Evolutionary conservation across 2,888 invertebrate genomes (phyloP).

Genomic region (Lepidocyrtoides sp.): DNA sequence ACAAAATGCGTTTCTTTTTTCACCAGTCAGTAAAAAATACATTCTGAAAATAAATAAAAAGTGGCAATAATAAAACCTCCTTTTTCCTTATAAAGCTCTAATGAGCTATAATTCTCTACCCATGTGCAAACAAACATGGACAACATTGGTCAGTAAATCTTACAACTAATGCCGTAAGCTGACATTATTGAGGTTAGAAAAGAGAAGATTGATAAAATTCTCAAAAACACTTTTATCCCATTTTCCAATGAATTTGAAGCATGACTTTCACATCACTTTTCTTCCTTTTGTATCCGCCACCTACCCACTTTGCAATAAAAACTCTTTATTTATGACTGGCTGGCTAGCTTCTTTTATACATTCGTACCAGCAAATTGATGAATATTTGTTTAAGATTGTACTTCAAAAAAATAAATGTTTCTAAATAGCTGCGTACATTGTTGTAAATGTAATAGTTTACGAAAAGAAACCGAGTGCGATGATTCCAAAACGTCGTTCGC

Average conservation of each 20-base stretch:
- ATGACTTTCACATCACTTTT: slow-evolving; percentile 52
- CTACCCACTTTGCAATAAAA: slow-evolving; percentile 25
- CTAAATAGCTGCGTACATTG: too few relatives aligned
- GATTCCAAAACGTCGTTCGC: neutral
- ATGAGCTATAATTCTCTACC: slow-evolving; percentile 64
- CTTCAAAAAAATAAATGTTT: neutral
- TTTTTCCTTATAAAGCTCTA: slow-evolving; percentile 54
- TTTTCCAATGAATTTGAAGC: slow-evolving; percentile 54
- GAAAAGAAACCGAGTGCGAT: neutral
- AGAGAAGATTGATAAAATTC: slow-evolving; percentile 69
- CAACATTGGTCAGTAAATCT: slow-evolving; percentile 70
- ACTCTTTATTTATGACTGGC: neutral
- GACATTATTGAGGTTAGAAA: slow-evolving; percentile 58
- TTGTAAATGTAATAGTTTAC: neutral
- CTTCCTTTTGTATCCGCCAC: neutral
- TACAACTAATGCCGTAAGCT: slow-evolving; percentile 60
- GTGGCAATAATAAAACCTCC: slow-evolving; percentile 46
- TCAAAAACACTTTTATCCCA: slow-evolving; percentile 51
- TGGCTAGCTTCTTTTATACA: neutral
- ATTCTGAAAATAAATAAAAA: slow-evolving; percentile 24
- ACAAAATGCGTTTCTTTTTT: neutral
- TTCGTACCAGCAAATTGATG: neutral
- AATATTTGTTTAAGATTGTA: too few relatives aligned
- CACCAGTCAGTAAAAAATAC: neutral
- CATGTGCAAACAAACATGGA: slow-evolving; percentile 60